Conservation (phyloP, 2,113 vertebrate genomes). For the Plectropomus leopardus region DNA sequence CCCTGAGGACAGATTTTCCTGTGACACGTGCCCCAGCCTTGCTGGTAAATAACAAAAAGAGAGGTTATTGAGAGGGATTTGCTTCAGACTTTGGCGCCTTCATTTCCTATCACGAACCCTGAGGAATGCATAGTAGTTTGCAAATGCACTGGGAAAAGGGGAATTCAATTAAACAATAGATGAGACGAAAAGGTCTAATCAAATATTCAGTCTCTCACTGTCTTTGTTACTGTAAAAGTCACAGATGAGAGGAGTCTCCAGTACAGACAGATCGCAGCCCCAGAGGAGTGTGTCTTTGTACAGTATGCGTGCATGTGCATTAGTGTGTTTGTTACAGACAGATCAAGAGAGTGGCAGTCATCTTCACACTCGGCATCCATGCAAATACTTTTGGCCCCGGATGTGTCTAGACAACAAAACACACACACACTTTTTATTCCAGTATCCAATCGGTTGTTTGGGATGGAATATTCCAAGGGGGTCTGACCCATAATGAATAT, state of each 20-base stretch:
- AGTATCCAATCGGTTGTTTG: constrained; percentile 9
- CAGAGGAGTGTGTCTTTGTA: constrained; percentile 12
- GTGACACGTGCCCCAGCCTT: constrained; percentile 37
- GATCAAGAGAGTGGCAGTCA: neutral
- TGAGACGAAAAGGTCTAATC: constrained; percentile 52
- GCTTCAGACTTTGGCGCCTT: constrained; percentile 47
- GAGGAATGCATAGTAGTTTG: constrained; percentile 34
- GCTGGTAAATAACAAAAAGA: constrained; percentile 59
- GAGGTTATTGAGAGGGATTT: constrained; percentile 50
- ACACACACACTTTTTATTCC: constrained; percentile 17
- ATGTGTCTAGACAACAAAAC: constrained; percentile 26
- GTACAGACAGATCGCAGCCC: constrained; percentile 40
- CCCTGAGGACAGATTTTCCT: constrained; percentile 63
- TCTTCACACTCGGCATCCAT: constrained; percentile 1
- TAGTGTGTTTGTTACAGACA: constrained; percentile 19
- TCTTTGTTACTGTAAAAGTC: constrained; percentile 58
- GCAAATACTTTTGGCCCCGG: constrained; percentile 19
- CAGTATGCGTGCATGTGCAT: neutral
- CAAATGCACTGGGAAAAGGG: constrained; percentile 17
- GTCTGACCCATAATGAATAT: constrained; percentile 51
- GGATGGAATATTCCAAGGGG: constrained; percentile 32
- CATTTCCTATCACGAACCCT: constrained; percentile 46
- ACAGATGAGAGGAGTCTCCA: constrained; percentile 38
- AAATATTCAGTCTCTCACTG: constrained; percentile 64
- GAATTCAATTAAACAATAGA: constrained; percentile 61